Evolutionary conservation across 2,113 vertebrate species (phyloP).

Genomic region (Salvelinus fontinalis): DNA sequence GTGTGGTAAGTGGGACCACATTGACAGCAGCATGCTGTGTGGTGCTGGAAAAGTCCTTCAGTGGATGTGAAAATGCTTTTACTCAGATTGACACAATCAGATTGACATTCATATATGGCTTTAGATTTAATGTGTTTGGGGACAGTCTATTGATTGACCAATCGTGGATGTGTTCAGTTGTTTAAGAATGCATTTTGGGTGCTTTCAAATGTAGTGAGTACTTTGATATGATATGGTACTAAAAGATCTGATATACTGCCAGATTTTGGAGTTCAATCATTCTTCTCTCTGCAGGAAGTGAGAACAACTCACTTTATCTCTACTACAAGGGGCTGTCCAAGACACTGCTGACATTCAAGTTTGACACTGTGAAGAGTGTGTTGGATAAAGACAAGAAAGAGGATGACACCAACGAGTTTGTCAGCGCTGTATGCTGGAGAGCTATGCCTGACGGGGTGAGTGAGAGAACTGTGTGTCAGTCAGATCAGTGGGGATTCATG

Average conservation of each 20-base stretch:
- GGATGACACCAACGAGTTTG: conserved; percentile 98
- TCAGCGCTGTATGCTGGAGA: conserved; percentile 98
- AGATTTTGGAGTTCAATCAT: too few species aligned
- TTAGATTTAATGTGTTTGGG: too few species aligned
- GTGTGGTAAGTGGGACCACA: conserved; percentile 83
- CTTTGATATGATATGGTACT: too few species aligned
- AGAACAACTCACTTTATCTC: conserved; percentile 97
- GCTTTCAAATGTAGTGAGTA: not conserved
- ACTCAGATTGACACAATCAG: too few species aligned
- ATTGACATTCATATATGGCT: too few species aligned
- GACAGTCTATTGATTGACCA: too few species aligned
- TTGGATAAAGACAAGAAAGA: conserved; percentile 98
- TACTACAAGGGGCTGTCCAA: conserved; percentile 99
- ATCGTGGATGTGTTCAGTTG: not conserved
- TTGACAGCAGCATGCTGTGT: not conserved
- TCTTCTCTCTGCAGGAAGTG: conserved; percentile 80
- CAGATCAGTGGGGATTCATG: not conserved
- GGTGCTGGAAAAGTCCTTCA: not conserved
- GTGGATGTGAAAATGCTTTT: too few species aligned
- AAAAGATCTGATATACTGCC: too few species aligned
- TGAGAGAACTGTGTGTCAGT: not conserved
- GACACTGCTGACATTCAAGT: conserved; percentile 96
- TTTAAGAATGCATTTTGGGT: not conserved
- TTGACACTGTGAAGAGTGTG: conserved; percentile 98
- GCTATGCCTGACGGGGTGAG: conserved; percentile 95